phyloP scores from a whole-genome alignment of 2,113 vertebrate genomes.

The Solenodon paradoxus region DNA sequence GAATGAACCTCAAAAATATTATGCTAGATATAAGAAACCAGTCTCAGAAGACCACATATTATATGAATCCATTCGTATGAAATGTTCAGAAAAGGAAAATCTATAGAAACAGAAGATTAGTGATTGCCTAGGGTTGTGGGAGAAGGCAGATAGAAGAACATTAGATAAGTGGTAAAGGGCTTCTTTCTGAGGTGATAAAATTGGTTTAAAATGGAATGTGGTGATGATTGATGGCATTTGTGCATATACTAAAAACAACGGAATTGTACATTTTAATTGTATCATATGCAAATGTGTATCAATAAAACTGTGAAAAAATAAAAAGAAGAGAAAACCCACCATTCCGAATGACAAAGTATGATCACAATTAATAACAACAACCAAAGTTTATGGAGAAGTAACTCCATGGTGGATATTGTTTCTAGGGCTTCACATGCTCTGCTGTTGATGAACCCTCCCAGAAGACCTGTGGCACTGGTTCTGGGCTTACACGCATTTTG shows the following conservation, averaged over 20 bases:
- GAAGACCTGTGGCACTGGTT: not conserved
- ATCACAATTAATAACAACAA: not conserved
- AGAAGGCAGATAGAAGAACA: not conserved
- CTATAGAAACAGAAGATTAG: too few species aligned
- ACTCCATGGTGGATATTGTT: not conserved
- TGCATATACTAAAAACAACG: too few species aligned
- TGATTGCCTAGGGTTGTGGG: too few species aligned
- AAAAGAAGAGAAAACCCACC: not conserved
- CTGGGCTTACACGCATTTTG: not conserved
- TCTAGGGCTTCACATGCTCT: not conserved
- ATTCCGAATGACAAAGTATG: not conserved
- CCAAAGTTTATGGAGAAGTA: not conserved
- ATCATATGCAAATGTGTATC: not conserved
- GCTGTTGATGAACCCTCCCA: not conserved
- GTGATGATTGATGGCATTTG: too few species aligned
- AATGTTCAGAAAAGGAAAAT: too few species aligned
- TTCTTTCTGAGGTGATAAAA: too few species aligned
- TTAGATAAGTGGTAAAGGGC: not conserved
- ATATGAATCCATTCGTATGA: too few species aligned
- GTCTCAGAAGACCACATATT: too few species aligned
- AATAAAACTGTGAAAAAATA: not conserved
- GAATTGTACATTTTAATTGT: not conserved
- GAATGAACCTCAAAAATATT: not conserved
- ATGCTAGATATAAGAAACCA: not conserved
- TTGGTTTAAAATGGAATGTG: not conserved